Percentiles rank a stretch among this genome's conserved stretches.
These are phyloP conservation scores for Schizothorax lantsangensis DNA, from an alignment of 2,797 vertebrate genomes.

Conservation along the genomic window DNA sequence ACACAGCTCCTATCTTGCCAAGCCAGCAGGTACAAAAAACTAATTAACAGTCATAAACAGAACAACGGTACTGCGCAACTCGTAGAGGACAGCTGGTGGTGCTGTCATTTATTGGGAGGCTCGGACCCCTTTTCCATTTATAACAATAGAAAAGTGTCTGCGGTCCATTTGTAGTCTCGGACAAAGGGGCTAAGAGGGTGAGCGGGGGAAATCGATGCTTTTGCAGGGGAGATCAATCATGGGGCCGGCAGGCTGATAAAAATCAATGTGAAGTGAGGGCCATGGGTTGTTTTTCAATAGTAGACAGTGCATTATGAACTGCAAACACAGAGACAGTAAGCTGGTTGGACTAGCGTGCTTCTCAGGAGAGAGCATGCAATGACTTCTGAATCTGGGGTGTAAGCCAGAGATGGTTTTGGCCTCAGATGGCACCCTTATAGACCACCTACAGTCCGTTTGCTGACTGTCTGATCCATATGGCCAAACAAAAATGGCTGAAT, in stretches of 20 bases:
- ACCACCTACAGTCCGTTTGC: not conserved
- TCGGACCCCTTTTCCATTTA: constrained; percentile 57
- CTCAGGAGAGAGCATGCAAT: constrained; percentile 6
- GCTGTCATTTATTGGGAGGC: constrained; percentile 57
- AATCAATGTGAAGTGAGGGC: constrained; percentile 75
- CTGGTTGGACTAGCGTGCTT: constrained; percentile 14
- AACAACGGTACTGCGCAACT: constrained; percentile 19
- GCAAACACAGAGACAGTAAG: constrained; percentile 49
- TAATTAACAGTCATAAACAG: constrained; percentile 16
- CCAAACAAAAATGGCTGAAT: not conserved
- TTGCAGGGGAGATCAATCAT: constrained; percentile 66
- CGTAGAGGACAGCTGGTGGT: constrained; percentile 39
- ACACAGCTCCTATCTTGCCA: constrained; percentile 3
- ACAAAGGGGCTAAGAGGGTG: constrained; percentile 58
- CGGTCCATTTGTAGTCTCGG: constrained; percentile 61
- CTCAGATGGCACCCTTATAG: not conserved
- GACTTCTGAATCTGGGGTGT: constrained; percentile 18
- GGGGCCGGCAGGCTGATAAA: constrained; percentile 59
- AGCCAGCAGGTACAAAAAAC: constrained; percentile 26
- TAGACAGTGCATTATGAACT: constrained; percentile 66
- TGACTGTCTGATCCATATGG: not conserved
- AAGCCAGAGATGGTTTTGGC: not conserved
- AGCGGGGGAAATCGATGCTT: constrained; percentile 63
- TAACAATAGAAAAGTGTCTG: constrained; percentile 62
- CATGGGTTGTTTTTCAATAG: constrained; percentile 64